Evolutionary conservation across 2,113 vertebrate genomes (phyloP), one percentile per base, ranked within the genome.

Genomic region (Nyctereutes procyonoides): DNA sequence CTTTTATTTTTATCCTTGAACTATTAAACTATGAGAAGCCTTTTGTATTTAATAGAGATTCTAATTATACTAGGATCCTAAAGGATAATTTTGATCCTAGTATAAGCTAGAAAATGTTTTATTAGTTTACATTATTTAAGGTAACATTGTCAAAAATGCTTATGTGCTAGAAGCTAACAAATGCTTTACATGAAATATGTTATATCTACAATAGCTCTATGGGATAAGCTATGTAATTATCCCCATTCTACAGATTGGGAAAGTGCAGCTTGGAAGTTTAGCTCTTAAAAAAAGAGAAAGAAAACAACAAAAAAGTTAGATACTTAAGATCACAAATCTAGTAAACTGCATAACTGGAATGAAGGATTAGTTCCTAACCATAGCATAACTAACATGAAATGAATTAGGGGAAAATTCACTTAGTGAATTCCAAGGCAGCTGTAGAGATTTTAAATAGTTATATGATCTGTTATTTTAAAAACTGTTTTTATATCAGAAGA

Each of bases 271-370:
- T 95, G 63, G 35, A 30, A 20, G 69, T 32, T 85, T 88, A 93
- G 48, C 10, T 63, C 43, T 43, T 12, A 74, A 28, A 32, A 53
- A 79, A 53, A 79, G 15, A 53, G 9, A 77, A 43, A 43, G 65
- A 43, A 43, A 73, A 35, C 26, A 69, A 38, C 35, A 38, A 38
- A 10, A 74, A 24, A 76, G 48, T 84, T 69, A 95, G 48, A 9
- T 43, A 43, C 20, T 10, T 92, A 83, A 81, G 58, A 71, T 28
- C 65, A 85, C 17, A 93, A 81, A 28, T 67, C 11, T 15, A 55
- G 32, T 80, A 93, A 95, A 74, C n/a, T 32, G 2, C 79, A 69
- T 80, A 77, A 74, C 32, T 92, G 24, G 43, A 95, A 96, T 77
- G 82, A 14, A 93, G 53, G 69, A 74, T 85, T 89, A 76, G 56